A percentile compares a stretch with the other conserved stretches of the same genome.
phyloP scores from a whole-genome alignment of 2,888 invertebrate genomes.

The Trisateles emortualis region DNA sequence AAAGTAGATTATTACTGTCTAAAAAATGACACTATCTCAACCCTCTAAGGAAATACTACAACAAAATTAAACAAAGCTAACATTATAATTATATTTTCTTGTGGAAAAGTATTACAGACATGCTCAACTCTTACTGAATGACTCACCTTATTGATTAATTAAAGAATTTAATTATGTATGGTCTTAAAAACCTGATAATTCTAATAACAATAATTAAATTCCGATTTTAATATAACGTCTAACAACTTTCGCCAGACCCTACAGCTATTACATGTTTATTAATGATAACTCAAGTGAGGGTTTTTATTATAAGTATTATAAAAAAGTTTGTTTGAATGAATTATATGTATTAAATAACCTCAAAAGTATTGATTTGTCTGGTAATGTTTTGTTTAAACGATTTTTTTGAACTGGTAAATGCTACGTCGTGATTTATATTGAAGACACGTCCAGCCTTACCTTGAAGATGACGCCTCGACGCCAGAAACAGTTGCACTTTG shows the following conservation, averaged over 20 bases:
- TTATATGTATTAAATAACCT: neutral
- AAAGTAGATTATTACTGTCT: too few relatives aligned
- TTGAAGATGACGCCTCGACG: constrained; percentile 83
- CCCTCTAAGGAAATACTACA: neutral
- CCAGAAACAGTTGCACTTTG: constrained; percentile 85
- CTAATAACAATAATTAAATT: neutral
- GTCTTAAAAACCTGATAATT: neutral
- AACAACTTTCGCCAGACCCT: constrained; percentile 8
- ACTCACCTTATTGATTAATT: constrained; percentile 33
- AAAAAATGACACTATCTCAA: too few relatives aligned
- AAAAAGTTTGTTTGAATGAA: neutral
- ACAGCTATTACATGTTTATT: neutral
- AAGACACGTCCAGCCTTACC: constrained; percentile 87
- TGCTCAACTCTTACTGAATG: constrained; percentile 17
- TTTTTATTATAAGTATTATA: too few relatives aligned
- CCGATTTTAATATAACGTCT: neutral
- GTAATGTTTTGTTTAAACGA: neutral
- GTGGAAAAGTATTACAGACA: constrained; percentile 14
- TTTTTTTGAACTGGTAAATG: constrained; percentile 52
- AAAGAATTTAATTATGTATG: too few relatives aligned
- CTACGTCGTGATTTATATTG: constrained; percentile 83
- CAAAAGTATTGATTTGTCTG: constrained; percentile 1
- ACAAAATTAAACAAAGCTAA: neutral
- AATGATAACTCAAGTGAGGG: neutral
- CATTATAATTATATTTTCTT: neutral